Evolutionary conservation across 2,888 invertebrate genomes (phyloP).

Genomic region (Drosophila testacea): DNA sequence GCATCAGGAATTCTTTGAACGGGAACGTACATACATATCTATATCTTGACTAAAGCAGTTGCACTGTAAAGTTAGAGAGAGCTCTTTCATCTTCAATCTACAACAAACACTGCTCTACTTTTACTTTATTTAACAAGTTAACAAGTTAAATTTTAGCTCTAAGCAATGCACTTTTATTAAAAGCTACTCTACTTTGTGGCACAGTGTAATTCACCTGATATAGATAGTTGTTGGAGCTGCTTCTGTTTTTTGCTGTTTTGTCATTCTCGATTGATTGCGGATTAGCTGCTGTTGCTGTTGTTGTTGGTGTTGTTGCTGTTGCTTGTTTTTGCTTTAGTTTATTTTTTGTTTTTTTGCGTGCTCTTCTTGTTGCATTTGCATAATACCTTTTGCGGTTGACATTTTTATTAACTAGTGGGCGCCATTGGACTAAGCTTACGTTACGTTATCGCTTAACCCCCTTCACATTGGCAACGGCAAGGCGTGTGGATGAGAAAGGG

Average conservation of each 20-base stretch:
- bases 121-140: not conserved
- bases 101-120: too few relatives aligned
- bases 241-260: conserved; percentile 54
- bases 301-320: conserved; percentile 18
- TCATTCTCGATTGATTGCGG: conserved; percentile 72
- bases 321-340: conserved; percentile 15
- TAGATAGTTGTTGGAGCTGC: conserved; percentile 44
- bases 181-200: conserved; percentile 9
- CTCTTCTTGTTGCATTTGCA: conserved; percentile 65
- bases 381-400: conserved; percentile 67
- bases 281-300: conserved; percentile 52
- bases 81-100: too few relatives aligned
- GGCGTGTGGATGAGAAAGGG: not conserved
- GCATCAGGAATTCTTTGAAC: too few relatives aligned
- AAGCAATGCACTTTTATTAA: not conserved
- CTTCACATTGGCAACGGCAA: not conserved
- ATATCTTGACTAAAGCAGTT: too few relatives aligned
- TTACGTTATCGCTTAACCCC: conserved; percentile 35
- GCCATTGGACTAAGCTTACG: conserved; percentile 44
- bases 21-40: too few relatives aligned
- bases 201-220: conserved; percentile 75
- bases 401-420: conserved; percentile 72
- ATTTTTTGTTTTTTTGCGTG: conserved; percentile 27
- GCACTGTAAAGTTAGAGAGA: too few relatives aligned
- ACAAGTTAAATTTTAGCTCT: not conserved